These are phyloP conservation scores for Incurvaria masculella DNA, from an alignment of 2,888 invertebrate genomes.

Conservation along the genomic window DNA sequence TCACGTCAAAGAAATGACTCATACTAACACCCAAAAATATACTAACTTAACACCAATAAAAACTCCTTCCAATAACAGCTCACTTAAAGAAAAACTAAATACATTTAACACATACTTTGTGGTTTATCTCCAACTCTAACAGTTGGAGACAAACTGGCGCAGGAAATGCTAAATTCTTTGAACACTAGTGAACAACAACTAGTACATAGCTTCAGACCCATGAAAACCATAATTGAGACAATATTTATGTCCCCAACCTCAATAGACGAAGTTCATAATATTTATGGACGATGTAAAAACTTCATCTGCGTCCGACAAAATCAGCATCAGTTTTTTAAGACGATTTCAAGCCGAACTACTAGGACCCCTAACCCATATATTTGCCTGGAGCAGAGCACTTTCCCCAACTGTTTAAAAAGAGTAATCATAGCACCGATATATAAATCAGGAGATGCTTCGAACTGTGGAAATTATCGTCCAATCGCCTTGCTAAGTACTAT, in stretches of 20 bases:
- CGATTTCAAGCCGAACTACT: neutral
- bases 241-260: neutral
- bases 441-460: neutral
- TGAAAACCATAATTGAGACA: no score
- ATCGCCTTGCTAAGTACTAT: neutral
- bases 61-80: no score
- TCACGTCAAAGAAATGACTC: no score
- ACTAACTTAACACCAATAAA: no score
- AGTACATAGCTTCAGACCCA: neutral
- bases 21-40: no score
- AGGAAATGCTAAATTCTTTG: neutral
- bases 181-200: no score
- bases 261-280: neutral
- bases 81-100: no score
- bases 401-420: neutral
- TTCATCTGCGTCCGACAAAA: neutral
- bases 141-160: neutral
- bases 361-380: neutral
- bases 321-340: neutral
- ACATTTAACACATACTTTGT: no score
- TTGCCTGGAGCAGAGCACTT: neutral
- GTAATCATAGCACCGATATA: neutral
- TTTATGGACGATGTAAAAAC: neutral
- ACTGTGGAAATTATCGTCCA: neutral
- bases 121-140: no score